Percentiles rank a stretch among this genome's conserved stretches.
Evolutionary conservation across 2,888 invertebrate species (phyloP).

Genomic region (Plusia festucae): DNA sequence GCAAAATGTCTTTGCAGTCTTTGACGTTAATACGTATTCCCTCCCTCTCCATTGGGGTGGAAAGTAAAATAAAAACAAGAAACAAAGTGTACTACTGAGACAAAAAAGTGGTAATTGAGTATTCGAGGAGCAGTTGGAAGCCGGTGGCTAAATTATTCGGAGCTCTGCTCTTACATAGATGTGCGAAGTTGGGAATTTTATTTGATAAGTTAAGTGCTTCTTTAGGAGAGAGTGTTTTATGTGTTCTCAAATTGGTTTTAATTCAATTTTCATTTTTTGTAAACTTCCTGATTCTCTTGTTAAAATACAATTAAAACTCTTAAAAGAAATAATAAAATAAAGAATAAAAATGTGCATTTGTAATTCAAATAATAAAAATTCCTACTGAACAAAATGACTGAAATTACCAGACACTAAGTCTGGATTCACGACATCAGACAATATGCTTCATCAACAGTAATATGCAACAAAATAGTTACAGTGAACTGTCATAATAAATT

Average conservation of each 20-base stretch:
- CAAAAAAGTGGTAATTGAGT: constrained; percentile 81
- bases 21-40: constrained; percentile 53
- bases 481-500: not conserved
- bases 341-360: no score
- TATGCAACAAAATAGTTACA: no score
- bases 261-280: no score
- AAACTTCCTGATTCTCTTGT: no score
- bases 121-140: constrained; percentile 75
- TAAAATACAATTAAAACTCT: no score
- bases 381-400: no score
- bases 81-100: constrained; percentile 68
- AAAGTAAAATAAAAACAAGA: constrained; percentile 65
- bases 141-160: constrained; percentile 73
- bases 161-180: constrained; percentile 62
- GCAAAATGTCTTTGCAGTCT: constrained; percentile 43
- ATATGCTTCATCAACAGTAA: no score
- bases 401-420: no score
- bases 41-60: constrained; percentile 55
- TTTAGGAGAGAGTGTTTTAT: no score
- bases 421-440: not conserved
- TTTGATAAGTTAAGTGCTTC: constrained; percentile 52
- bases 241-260: no score
- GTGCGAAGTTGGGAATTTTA: constrained; percentile 61
- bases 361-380: no score
- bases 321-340: no score